Base-by-base conservation (phyloP, 2,888 invertebrate genomes). In the Cordilura impudica region DNA sequence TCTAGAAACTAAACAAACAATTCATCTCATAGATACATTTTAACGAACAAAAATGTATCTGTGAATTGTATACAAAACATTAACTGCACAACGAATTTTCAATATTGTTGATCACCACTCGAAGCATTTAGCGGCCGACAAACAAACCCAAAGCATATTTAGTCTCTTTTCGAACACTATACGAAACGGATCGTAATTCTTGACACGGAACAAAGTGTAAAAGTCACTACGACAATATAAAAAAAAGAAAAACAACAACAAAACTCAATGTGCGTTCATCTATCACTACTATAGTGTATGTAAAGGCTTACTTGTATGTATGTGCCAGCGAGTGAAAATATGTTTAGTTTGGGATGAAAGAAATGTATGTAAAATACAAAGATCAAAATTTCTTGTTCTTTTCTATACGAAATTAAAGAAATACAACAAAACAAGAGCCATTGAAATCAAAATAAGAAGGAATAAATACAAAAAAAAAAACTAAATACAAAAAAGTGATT, bases 161-260 rank as follows among this genome's bases (percentile, higher is more conserved):
- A 87, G 86, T 87, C 86, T 86, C 84, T 84, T 85, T 87, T 85
- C 85, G 87, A 85, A 84, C 85, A 83, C 84, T 82, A 83, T 83
- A 81, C 83, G 83, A 81, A 81, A 78, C 75, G 75, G 79, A 61
- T 75, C 75, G 75, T 67, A 58, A 56, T 58, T 71, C 75, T 75
- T 72, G 75, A 75, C 71, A 75, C 79, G 56, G 65, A 14, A 56
- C 58, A 56, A 63, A 75, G 79, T 79, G 79, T 79, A 79, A 79
- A 79, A 72, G 79, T 75, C 75, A 72, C 4, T 14, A 54, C 74
- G 61, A 69, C n/a, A 12, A 35, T 83, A 83, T 83, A 82, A 63
- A 26, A 58, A 66, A 58, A 67, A 65, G 53, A 85, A 85, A 84
- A 82, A 83, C 84, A 83, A 35, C 47, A 26, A 47, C 29, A 53